Conservation (phyloP, 2,888 invertebrate genomes). For the Melanargia galathea region DNA sequence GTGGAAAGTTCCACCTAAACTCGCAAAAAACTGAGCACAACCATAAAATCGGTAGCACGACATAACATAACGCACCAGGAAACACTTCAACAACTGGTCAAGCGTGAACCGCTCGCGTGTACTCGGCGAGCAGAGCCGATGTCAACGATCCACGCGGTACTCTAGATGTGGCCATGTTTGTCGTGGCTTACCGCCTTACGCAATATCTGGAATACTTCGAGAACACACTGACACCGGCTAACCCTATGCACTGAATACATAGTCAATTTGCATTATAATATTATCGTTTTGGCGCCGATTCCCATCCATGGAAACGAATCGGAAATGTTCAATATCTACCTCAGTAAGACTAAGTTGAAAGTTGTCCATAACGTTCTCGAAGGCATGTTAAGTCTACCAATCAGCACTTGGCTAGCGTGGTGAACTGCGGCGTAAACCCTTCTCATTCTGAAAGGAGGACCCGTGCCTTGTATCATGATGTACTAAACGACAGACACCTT, state of each 20-base stretch:
- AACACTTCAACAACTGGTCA: constrained; percentile 8
- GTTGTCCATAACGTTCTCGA: too few relatives aligned
- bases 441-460: too few relatives aligned
- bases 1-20: not conserved
- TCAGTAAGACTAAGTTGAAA: too few relatives aligned
- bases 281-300: not conserved
- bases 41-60: not conserved
- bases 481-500: too few relatives aligned
- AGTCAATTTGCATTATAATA: not conserved
- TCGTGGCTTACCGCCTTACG: not conserved
- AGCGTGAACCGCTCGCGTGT: constrained; percentile 1
- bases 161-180: not conserved
- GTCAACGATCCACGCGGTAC: not conserved
- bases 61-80: constrained; percentile 3
- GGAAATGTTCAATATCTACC: not conserved
- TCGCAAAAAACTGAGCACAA: not conserved
- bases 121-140: not conserved
- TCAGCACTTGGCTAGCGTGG: too few relatives aligned
- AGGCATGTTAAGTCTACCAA: too few relatives aligned
- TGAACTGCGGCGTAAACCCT: too few relatives aligned
- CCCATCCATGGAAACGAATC: not conserved
- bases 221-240: not conserved
- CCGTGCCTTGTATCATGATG: too few relatives aligned
- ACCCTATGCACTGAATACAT: not conserved
- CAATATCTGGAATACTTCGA: not conserved